These are phyloP conservation scores for Alca torda DNA, from an alignment of 2,797 vertebrate species.

Conservation along the genomic window DNA sequence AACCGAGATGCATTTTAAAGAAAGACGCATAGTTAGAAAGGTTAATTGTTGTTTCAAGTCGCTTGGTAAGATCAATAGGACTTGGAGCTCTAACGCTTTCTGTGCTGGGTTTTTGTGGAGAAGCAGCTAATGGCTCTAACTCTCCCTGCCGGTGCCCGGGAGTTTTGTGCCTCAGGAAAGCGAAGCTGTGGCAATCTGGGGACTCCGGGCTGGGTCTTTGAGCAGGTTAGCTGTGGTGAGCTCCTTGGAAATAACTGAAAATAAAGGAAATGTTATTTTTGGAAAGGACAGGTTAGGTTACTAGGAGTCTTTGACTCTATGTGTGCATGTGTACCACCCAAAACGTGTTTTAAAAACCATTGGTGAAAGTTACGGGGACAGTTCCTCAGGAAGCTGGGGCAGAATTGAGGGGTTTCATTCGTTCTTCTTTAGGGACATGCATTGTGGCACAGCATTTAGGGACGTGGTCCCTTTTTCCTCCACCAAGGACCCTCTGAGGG, in stretches of 20 bases:
- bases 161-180: not conserved
- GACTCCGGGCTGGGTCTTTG: rapidly evolving
- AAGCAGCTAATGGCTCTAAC: not conserved
- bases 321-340: too few relatives aligned
- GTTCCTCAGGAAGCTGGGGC: not conserved
- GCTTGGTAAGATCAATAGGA: not conserved
- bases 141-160: not conserved
- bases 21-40: not conserved
- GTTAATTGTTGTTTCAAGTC: conserved; percentile 22
- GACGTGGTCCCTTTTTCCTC: rapidly evolving
- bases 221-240: not conserved
- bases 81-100: not conserved
- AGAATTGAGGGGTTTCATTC: not conserved
- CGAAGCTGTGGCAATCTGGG: not conserved
- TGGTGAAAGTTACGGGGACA: not conserved
- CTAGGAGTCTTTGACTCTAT: not conserved
- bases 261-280: not conserved
- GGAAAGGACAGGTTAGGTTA: not conserved
- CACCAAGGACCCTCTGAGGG: not conserved
- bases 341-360: not conserved
- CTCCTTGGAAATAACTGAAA: not conserved
- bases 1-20: not conserved
- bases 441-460: not conserved
- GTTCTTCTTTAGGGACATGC: not conserved
- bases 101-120: not conserved